phyloP scores from a whole-genome alignment of 1,140 invertebrate species.

The Sycobia sp. region DNA sequence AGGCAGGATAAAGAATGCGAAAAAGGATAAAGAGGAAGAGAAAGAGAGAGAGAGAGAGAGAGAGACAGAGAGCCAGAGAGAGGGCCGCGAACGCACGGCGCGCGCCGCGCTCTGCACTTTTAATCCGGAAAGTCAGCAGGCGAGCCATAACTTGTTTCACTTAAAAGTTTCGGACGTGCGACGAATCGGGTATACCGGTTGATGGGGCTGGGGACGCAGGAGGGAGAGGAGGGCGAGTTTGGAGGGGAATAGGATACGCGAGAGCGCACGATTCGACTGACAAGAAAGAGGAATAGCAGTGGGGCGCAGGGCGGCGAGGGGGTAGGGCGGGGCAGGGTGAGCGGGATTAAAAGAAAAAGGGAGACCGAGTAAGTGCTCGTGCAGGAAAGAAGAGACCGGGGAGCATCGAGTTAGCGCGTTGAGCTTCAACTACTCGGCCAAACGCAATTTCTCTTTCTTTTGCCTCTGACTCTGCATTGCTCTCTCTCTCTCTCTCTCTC shows the following conservation, averaged over 20 bases:
- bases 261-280: neutral
- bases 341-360: neutral
- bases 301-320: neutral
- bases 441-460: constrained; percentile 24
- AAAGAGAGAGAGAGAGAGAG: no score
- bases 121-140: constrained; percentile 39
- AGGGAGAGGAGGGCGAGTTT: no score
- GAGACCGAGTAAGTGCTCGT: constrained; percentile 19
- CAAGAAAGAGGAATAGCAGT: neutral
- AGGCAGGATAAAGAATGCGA: no score
- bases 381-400: constrained; percentile 10
- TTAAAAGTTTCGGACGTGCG: constrained; percentile 44
- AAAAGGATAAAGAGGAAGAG: no score
- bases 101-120: constrained; percentile 30
- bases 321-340: neutral
- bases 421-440: constrained; percentile 29
- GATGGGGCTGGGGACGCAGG: neutral
- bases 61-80: no score
- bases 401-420: constrained; percentile 29
- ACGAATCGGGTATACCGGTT: constrained; percentile 34
- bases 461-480: neutral
- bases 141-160: constrained; percentile 44
- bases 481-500: neutral
- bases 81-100: neutral
- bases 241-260: no score